A percentile compares a stretch with the other conserved stretches of the same genome.
Evolutionary conservation across 1,140 invertebrate species (phyloP).

Genomic region (Formica selysi): DNA sequence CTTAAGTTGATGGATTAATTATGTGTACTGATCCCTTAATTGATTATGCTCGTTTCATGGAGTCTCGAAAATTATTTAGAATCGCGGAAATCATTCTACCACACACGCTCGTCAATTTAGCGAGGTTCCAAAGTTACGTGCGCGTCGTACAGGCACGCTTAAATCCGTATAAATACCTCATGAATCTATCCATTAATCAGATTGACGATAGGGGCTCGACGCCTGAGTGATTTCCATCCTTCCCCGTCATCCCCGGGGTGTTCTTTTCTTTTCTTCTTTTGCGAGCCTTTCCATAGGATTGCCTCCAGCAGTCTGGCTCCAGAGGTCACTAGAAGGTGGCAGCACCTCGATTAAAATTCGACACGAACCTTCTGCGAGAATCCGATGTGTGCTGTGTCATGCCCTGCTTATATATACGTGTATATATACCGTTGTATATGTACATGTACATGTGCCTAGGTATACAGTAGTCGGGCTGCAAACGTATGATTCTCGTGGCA

Average conservation of each 20-base stretch:
- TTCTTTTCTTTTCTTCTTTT: constrained; percentile 50
- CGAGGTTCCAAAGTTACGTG: constrained; percentile 28
- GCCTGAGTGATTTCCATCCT: constrained; percentile 83
- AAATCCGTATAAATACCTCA: constrained; percentile 80
- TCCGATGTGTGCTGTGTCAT: constrained; percentile 72
- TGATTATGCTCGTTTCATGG: not conserved
- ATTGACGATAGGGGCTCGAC: constrained; percentile 79
- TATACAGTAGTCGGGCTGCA: constrained; percentile 39
- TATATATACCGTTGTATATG: not conserved
- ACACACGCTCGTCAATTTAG: constrained; percentile 39
- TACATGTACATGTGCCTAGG: constrained; percentile 17
- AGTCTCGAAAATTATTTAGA: not conserved
- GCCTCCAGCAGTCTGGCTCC: constrained; percentile 67
- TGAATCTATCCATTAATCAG: constrained; percentile 84
- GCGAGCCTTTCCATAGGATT: constrained; percentile 46
- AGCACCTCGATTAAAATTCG: constrained; percentile 81
- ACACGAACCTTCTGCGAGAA: constrained; percentile 76
- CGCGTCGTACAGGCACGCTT: constrained; percentile 66
- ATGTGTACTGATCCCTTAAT: not conserved
- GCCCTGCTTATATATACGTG: constrained; percentile 62
- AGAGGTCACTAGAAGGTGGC: constrained; percentile 83
- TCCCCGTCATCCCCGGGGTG: not conserved
- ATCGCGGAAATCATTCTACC: no score
- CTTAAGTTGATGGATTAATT: not conserved
- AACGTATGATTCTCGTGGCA: constrained; percentile 67